Evolutionary conservation across 1,140 invertebrate genomes (phyloP).

Genomic region (Ceratosolen fusciceps): DNA sequence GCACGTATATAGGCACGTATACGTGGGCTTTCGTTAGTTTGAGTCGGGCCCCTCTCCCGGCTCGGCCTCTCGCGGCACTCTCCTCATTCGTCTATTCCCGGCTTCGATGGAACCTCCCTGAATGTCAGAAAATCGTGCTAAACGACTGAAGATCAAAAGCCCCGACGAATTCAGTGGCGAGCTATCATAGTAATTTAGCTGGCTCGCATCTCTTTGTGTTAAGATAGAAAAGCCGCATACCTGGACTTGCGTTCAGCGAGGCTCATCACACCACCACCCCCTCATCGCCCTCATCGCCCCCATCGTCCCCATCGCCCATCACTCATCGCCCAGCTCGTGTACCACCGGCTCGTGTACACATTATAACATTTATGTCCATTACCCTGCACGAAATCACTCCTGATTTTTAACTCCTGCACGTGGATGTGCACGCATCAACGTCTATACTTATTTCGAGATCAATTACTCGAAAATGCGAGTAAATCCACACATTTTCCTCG

Average conservation of each 20-base stretch:
- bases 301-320: no score
- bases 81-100: slow-evolving; percentile 39
- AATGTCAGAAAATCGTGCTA: slow-evolving; percentile 69
- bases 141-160: slow-evolving; percentile 70
- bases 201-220: slow-evolving; percentile 71
- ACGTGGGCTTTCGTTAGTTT: background rate
- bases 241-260: background rate
- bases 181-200: slow-evolving; percentile 73
- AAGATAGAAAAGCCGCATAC: slow-evolving; percentile 67
- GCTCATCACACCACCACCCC: no score
- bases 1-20: slow-evolving; percentile 2
- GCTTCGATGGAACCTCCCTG: slow-evolving; percentile 58
- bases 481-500: no score
- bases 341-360: no score
- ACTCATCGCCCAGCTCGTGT: no score
- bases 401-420: no score
- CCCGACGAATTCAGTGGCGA: slow-evolving; percentile 71
- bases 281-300: no score
- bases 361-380: no score
- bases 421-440: no score
- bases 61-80: background rate
- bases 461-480: no score
- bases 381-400: no score
- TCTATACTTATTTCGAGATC: no score
- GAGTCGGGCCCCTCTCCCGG: background rate